Evolutionary conservation across 2,797 vertebrate species (phyloP), one percentile per base, ranked within the genome.

Genomic region (Galago senegalensis): DNA sequence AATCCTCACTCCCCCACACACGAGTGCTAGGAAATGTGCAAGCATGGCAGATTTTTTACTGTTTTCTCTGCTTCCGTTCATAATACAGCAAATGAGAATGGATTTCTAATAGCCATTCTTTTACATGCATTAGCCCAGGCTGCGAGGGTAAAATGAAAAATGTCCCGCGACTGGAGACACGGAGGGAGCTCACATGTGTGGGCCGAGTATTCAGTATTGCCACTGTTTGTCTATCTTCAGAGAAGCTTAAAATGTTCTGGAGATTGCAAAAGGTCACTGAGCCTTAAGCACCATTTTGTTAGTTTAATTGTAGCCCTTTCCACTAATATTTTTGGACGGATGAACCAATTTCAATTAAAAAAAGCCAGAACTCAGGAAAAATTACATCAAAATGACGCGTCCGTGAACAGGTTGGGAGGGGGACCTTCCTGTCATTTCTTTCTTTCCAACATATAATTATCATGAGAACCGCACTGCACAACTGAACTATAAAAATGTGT

Each of bases 21-120:
- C 70, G 46, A 92, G 72, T 77, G 76, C 46, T 93, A 90, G 76
- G 82, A 97, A 98, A 90, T 92, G 91, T 94, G 91, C 72, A 97
- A 86, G 93, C 86, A 84, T 49, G 94, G 94, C 96, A 96, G 61
- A 94, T 95, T 98, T 98, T 96, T 96, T 87, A 95, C 94, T 97
- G 61, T 95, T 97, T 96, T 87, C 84, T 96, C 56, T 7, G 43
- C 89, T 97, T 97, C 77, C 91, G 89, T 96, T 97, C 72, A 92
- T 95, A 94, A 85, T 90, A 89, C 72, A 96, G 94, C 93, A 96
- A 96, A 97, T 97, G 77, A 95, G 89, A 96, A 97, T 89, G 91
- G 81, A 94, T 96, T 97, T 97, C 84, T 97, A 96, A 93, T 89
- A 95, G 92, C 58, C 92, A 85, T 91, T 96, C 90, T 89, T 77